These are phyloP conservation scores for Chitala chitala DNA, from an alignment of 2,113 vertebrate species.

Conservation along the genomic window DNA sequence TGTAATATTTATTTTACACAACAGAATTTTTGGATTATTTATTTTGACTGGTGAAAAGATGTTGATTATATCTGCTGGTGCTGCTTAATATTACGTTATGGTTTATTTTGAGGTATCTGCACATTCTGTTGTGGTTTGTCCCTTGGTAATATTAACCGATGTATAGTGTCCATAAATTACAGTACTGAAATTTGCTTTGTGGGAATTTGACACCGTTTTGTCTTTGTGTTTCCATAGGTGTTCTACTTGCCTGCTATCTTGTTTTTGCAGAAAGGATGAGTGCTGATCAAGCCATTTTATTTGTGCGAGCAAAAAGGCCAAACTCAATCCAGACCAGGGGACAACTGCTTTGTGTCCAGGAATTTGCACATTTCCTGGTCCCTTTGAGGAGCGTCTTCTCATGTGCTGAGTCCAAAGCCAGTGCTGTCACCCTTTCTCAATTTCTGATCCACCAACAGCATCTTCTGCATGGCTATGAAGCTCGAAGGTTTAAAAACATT, in stretches of 20 bases:
- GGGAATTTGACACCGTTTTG: slow-evolving; percentile 8
- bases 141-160: no score
- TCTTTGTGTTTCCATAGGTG: no score
- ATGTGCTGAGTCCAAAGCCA: slow-evolving; percentile 68
- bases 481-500: slow-evolving; percentile 75
- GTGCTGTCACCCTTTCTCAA: slow-evolving; percentile 76
- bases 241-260: slow-evolving; percentile 87
- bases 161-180: no score
- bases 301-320: slow-evolving; percentile 81
- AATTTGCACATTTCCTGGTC: slow-evolving; percentile 83
- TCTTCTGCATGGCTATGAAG: slow-evolving; percentile 84
- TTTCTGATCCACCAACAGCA: slow-evolving; percentile 86
- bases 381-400: slow-evolving; percentile 83
- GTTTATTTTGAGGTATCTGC: not conserved
- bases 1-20: no score
- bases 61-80: no score
- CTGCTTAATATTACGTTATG: not conserved
- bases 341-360: slow-evolving; percentile 78
- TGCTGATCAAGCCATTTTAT: slow-evolving; percentile 86
- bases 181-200: not conserved
- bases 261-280: slow-evolving; percentile 85
- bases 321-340: slow-evolving; percentile 89
- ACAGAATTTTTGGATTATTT: no score
- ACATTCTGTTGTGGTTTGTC: not conserved
- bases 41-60: no score